Evolutionary conservation across 64 coral and sea anemone species (phyloP).

Genomic region (Stylophora pistillata): DNA sequence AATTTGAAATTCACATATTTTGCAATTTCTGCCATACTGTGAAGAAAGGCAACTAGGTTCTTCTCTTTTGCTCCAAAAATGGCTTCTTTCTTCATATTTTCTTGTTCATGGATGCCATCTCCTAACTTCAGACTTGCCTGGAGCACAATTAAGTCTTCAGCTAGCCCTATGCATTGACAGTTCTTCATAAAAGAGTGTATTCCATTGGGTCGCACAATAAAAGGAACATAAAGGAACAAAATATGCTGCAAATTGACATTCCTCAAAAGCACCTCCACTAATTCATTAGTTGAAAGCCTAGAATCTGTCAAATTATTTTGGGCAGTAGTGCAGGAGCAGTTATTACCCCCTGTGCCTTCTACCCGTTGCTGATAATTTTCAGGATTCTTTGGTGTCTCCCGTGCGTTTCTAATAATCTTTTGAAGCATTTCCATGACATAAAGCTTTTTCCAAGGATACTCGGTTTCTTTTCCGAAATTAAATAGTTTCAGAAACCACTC

Average conservation of each 20-base stretch:
- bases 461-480: slow-evolving; percentile 16
- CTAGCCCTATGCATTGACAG: neutral
- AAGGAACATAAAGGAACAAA: slow-evolving; percentile 19
- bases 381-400: neutral
- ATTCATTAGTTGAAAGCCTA: neutral
- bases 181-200: slow-evolving; percentile 15
- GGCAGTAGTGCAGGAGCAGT: neutral
- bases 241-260: slow-evolving; percentile 6
- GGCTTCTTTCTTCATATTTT: slow-evolving; percentile 5
- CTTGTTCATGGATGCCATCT: slow-evolving; percentile 24
- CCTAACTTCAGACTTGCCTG: slow-evolving; percentile 11
- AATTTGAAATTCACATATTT: neutral
- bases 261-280: slow-evolving; percentile 3
- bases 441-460: slow-evolving; percentile 6
- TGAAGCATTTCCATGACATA: slow-evolving; percentile 14
- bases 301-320: neutral
- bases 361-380: neutral
- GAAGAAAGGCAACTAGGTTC: slow-evolving; percentile 1
- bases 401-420: neutral
- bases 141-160: neutral
- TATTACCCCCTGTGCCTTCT: no score
- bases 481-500: slow-evolving; percentile 7
- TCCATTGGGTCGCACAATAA: slow-evolving; percentile 36
- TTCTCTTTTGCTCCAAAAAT: slow-evolving; percentile 9
- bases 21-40: neutral